Conservation (phyloP, 2,797 vertebrate species). For the Pangasius mekongensis region DNA sequence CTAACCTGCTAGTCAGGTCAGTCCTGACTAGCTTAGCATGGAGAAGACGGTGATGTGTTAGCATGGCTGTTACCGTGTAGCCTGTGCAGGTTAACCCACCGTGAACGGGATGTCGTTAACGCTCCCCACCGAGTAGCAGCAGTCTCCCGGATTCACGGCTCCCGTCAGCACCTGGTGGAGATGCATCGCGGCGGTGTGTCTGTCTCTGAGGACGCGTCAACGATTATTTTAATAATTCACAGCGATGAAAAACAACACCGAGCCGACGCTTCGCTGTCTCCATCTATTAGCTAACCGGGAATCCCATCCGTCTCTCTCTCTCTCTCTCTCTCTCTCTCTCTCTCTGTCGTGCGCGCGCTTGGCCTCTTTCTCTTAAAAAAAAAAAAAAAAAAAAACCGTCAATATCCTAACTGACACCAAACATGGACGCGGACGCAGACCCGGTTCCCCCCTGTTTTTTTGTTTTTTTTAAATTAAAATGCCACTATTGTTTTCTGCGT, state of each 20-base stretch:
- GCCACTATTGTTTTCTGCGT: no score
- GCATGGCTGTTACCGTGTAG: no score
- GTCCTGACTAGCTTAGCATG: neutral
- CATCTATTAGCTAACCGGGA: conserved; percentile 27
- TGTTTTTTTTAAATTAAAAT: neutral
- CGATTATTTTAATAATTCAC: neutral
- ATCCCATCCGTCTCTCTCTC: conserved; percentile 2
- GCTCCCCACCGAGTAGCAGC: conserved; percentile 31
- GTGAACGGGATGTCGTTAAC: conserved; percentile 25
- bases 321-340: neutral
- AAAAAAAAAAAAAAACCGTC: no score
- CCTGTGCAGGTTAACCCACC: neutral
- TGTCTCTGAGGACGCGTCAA: neutral
- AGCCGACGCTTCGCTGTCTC: neutral
- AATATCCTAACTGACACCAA: neutral
- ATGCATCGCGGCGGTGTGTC: neutral
- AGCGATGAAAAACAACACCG: conserved; percentile 1
- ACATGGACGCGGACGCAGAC: neutral
- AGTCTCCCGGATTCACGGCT: conserved; percentile 27
- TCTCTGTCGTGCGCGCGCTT: neutral
- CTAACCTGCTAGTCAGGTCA: neutral
- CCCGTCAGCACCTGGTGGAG: conserved; percentile 33
- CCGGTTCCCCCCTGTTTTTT: no score
- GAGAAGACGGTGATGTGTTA: neutral
- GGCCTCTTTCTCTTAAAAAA: neutral